phyloP scores from a whole-genome alignment of 2,888 invertebrate genomes.

The Masnerella sp. region DNA sequence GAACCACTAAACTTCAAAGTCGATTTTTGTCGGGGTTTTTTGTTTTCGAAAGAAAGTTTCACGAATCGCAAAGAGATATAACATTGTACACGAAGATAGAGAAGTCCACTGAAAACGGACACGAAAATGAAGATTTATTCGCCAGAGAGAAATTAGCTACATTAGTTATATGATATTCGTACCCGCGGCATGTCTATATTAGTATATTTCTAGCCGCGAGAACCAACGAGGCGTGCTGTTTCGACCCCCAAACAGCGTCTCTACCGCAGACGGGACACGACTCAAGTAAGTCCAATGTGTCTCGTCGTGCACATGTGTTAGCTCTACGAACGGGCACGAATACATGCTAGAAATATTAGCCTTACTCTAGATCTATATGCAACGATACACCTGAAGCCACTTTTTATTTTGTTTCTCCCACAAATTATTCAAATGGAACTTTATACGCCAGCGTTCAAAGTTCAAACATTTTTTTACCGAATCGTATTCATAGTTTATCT shows the following conservation, averaged over 20 bases:
- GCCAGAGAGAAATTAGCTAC: constrained; percentile 39
- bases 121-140: constrained; percentile 13
- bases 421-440: no score
- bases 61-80: background rate
- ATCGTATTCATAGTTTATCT: no score
- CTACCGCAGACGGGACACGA: constrained; percentile 82
- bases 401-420: constrained; percentile 4
- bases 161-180: constrained; percentile 43
- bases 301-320: constrained; percentile 64
- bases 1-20: constrained; percentile 18
- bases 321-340: constrained; percentile 48
- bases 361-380: constrained; percentile 23
- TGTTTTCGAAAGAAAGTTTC: constrained; percentile 4
- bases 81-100: background rate
- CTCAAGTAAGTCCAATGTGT: constrained; percentile 83
- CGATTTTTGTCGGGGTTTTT: constrained; percentile 1
- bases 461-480: no score
- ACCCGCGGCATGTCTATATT: constrained; percentile 72
- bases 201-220: constrained; percentile 82
- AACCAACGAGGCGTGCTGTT: constrained; percentile 85
- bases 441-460: no score
- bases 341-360: constrained; percentile 35
- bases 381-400: constrained; percentile 16
- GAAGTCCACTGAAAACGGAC: background rate
- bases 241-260: constrained; percentile 86